Evolutionary conservation across 1,140 invertebrate species (phyloP).

Genomic region (Hycleus phaleratus): DNA sequence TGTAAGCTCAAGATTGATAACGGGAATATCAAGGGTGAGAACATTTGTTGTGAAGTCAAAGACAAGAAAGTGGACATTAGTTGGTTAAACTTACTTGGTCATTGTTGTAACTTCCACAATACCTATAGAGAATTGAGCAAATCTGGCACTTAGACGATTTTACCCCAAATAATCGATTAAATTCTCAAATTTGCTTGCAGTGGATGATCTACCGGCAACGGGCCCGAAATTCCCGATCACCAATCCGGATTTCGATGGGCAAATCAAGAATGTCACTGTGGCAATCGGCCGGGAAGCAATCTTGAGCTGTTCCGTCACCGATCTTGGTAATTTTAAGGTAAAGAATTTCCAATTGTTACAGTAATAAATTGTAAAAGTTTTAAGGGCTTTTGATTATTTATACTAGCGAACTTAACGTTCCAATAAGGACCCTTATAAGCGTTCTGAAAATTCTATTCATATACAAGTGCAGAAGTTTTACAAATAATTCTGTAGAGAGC

Average conservation of each 20-base stretch:
- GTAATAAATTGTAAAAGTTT: background rate
- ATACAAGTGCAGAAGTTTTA: too few species aligned
- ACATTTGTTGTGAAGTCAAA: too few species aligned
- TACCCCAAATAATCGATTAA: background rate
- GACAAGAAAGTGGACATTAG: too few species aligned
- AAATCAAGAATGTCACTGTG: conserved; percentile 77
- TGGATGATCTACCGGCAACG: conserved; percentile 5
- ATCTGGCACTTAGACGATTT: background rate
- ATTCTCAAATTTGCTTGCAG: conserved; percentile 4
- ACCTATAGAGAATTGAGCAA: too few species aligned
- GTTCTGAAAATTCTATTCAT: too few species aligned
- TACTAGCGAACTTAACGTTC: background rate
- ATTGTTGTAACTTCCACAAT: background rate
- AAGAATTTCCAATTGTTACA: conserved; percentile 19
- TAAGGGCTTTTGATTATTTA: background rate
- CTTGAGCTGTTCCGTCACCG: conserved; percentile 71
- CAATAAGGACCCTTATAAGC: background rate
- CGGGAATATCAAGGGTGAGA: too few species aligned
- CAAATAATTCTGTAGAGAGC: too few species aligned
- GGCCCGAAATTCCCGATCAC: conserved; percentile 19
- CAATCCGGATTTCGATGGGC: conserved; percentile 64
- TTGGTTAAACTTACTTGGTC: too few species aligned
- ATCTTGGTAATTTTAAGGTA: conserved; percentile 78
- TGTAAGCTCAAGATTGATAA: too few species aligned
- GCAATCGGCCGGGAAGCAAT: conserved; percentile 73